A percentile compares a stretch with the other conserved stretches of the same genome.
These are phyloP conservation scores for Drosophila helvetica DNA, from an alignment of 2,888 invertebrate species.

Conservation along the genomic window DNA sequence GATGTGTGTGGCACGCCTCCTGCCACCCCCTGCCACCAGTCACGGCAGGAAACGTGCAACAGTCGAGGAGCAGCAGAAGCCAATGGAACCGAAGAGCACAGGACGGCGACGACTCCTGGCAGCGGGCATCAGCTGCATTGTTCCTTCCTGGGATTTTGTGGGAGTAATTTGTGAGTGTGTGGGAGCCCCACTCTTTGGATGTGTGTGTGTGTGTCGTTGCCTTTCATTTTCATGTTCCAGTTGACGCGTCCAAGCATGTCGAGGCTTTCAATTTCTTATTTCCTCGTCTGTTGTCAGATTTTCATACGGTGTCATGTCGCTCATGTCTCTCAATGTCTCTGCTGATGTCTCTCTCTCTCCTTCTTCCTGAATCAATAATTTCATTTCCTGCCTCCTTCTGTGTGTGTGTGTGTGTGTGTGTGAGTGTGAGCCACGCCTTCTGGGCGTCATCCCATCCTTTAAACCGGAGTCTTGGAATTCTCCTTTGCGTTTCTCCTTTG, in stretches of 20 bases:
- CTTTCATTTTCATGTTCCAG: slow-evolving; percentile 52
- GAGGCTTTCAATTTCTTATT: slow-evolving; percentile 68
- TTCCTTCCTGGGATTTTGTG: neutral
- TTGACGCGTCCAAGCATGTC: slow-evolving; percentile 58
- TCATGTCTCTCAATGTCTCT: slow-evolving; percentile 10
- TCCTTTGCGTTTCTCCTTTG: neutral
- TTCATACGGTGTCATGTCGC: slow-evolving; percentile 62
- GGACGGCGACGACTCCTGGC: too few species aligned
- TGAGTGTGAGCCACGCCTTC: slow-evolving; percentile 2
- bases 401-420: neutral
- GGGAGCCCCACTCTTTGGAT: neutral
- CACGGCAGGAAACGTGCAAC: slow-evolving; percentile 14
- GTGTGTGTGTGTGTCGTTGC: slow-evolving; percentile 7
- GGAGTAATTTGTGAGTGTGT: slow-evolving; percentile 1
- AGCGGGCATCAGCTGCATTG: slow-evolving; percentile 38
- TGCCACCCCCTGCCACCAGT: slow-evolving; percentile 19
- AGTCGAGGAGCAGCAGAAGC: neutral
- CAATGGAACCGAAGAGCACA: neutral
- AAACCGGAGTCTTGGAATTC: too few species aligned
- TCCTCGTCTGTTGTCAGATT: slow-evolving; percentile 64
- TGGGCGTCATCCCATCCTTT: too few species aligned
- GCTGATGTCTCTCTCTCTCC: neutral
- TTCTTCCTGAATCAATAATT: slow-evolving; percentile 34
- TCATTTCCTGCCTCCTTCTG: slow-evolving; percentile 33
- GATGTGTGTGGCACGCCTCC: slow-evolving; percentile 37